A percentile compares a stretch with the other conserved stretches of the same genome.
Conservation (phyloP, 2,888 invertebrate species). For the Orchestes rusci region DNA sequence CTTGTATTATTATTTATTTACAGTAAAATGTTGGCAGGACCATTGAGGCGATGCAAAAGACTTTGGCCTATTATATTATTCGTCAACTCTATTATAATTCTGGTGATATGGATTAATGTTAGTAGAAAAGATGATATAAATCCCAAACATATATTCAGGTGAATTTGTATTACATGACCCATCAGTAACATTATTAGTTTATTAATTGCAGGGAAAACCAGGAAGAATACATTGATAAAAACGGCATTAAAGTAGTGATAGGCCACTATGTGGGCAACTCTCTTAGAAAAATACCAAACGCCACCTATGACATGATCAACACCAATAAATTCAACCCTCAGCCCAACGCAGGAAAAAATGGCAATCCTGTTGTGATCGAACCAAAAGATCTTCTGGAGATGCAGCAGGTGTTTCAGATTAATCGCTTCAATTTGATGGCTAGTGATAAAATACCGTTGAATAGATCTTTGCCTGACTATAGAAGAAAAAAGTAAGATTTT, state of each 20-base stretch:
- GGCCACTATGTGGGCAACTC: slow-evolving; percentile 84
- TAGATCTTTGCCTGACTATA: slow-evolving; percentile 74
- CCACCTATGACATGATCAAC: slow-evolving; percentile 65
- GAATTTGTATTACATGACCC: no score
- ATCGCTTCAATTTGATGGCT: slow-evolving; percentile 81
- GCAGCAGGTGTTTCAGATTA: slow-evolving; percentile 73
- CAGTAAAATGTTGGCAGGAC: slow-evolving; percentile 36
- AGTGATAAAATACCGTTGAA: slow-evolving; percentile 84
- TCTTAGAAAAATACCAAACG: slow-evolving; percentile 53
- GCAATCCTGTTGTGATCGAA: slow-evolving; percentile 70
- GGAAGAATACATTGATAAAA: slow-evolving; percentile 62
- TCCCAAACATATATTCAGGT: slow-evolving; percentile 36
- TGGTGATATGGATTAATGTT: slow-evolving; percentile 32
- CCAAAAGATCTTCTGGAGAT: slow-evolving; percentile 68
- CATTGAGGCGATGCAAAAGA: slow-evolving; percentile 37
- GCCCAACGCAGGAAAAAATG: slow-evolving; percentile 68
- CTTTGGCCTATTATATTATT: slow-evolving; percentile 34
- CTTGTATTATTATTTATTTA: slow-evolving; percentile 13
- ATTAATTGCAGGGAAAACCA: slow-evolving; percentile 47
- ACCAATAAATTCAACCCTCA: slow-evolving; percentile 71
- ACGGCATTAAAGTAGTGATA: slow-evolving; percentile 76
- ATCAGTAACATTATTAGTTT: no score
- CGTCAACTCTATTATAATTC: slow-evolving; percentile 29
- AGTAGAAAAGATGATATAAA: slow-evolving; percentile 29
- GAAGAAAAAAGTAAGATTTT: slow-evolving; percentile 62